A percentile compares a stretch with the other conserved stretches of the same genome.
Conservation (phyloP, 2,797 vertebrate genomes). For the Aquila chrysaetos region DNA sequence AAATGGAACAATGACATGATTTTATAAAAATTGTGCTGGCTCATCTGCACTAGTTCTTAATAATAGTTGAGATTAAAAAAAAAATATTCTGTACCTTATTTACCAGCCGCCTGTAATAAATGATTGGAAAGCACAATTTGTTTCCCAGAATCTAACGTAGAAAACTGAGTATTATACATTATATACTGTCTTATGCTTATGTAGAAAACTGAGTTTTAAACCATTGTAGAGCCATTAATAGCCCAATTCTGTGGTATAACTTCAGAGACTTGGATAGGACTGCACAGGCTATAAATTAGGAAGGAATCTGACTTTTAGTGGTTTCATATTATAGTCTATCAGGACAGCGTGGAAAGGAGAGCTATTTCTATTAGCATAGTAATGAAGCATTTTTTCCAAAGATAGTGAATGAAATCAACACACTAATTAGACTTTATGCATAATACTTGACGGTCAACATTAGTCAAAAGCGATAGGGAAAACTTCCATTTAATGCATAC, state of each 20-base stretch:
- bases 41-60: neutral
- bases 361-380: slow-evolving; percentile 40
- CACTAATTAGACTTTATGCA: slow-evolving; percentile 33
- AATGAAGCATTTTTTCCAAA: slow-evolving; percentile 46
- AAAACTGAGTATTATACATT: neutral
- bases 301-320: neutral
- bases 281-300: neutral
- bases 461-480: neutral
- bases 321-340: neutral
- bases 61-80: neutral
- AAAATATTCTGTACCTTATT: neutral
- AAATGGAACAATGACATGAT: neutral
- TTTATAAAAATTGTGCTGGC: neutral
- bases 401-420: slow-evolving; percentile 29
- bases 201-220: neutral
- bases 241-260: neutral
- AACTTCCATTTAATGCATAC: neutral
- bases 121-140: neutral
- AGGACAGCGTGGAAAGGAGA: neutral
- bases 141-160: neutral
- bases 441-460: slow-evolving; percentile 7
- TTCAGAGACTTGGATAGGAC: neutral
- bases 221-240: neutral
- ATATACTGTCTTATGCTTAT: neutral
- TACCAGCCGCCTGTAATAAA: neutral